Percentiles rank a stretch among this genome's conserved stretches.
phyloP scores from a whole-genome alignment of 92 coral and sea anemone genomes.

The Heteractis magnifica region DNA sequence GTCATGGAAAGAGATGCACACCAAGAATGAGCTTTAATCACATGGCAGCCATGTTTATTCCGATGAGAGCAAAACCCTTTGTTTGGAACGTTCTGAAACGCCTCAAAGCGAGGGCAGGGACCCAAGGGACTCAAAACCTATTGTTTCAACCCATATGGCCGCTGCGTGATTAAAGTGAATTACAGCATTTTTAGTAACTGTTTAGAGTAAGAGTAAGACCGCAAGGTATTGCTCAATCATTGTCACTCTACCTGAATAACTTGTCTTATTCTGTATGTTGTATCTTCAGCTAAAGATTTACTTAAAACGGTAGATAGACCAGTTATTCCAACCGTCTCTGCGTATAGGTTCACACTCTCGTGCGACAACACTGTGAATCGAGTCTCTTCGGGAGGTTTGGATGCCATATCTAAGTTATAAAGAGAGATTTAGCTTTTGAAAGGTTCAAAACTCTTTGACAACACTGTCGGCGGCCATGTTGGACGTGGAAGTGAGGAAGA shows the following conservation, averaged over 20 bases:
- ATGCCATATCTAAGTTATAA: constrained; percentile 1
- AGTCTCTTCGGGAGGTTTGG: constrained; percentile 34
- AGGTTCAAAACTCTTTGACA: constrained; percentile 3
- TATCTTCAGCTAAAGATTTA: constrained; percentile 85
- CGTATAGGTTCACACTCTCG: constrained; percentile 79
- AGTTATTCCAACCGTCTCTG: constrained; percentile 74
- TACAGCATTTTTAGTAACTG: too few species aligned
- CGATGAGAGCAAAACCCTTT: too few species aligned
- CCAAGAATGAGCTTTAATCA: too few species aligned
- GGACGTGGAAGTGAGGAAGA: constrained; percentile 19
- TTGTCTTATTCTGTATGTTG: constrained; percentile 88
- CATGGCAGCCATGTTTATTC: too few species aligned
- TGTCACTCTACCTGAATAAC: constrained; percentile 62
- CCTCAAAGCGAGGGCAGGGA: too few species aligned
- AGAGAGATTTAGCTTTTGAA: neutral
- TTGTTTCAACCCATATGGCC: too few species aligned
- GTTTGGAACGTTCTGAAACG: too few species aligned
- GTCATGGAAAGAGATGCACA: too few species aligned
- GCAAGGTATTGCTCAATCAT: neutral
- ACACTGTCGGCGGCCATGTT: constrained; percentile 25
- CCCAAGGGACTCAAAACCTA: too few species aligned
- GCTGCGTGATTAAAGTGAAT: too few species aligned
- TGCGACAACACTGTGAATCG: constrained; percentile 76
- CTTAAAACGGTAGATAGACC: constrained; percentile 65
- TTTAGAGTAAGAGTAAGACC: too few species aligned